phyloP scores from a whole-genome alignment of 2,888 invertebrate genomes.

The Melanchra persicariae region DNA sequence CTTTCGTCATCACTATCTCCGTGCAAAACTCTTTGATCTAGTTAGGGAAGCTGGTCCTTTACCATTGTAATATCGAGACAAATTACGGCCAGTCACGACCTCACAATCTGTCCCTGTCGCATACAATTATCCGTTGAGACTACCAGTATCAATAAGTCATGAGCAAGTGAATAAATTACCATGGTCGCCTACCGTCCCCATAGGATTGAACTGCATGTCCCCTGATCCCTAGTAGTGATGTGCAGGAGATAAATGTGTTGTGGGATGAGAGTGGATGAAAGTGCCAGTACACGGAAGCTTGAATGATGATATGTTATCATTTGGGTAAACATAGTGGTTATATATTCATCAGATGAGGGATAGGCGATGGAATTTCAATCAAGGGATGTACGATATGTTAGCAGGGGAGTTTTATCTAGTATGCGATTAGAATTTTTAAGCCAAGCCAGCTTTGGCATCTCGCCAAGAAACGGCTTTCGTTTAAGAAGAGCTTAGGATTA shows the following conservation, averaged over 20 bases:
- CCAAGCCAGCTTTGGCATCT: slow-evolving; percentile 18
- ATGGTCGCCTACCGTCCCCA: slow-evolving; percentile 34
- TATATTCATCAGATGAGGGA: slow-evolving; percentile 39
- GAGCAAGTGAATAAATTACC: slow-evolving; percentile 57
- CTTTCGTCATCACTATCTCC: not conserved
- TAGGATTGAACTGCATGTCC: slow-evolving; percentile 45
- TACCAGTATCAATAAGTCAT: slow-evolving; percentile 57
- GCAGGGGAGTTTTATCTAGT: slow-evolving; percentile 11
- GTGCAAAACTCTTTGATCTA: slow-evolving; percentile 19
- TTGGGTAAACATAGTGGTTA: slow-evolving; percentile 25
- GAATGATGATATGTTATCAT: slow-evolving; percentile 42
- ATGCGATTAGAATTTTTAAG: slow-evolving; percentile 38
- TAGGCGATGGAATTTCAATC: not conserved
- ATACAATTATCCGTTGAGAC: slow-evolving; percentile 48
- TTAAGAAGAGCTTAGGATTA: slow-evolving; percentile 37
- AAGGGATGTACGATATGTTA: not conserved
- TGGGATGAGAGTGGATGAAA: slow-evolving; percentile 23
- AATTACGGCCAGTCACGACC: slow-evolving; percentile 33
- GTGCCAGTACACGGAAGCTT: slow-evolving; percentile 19
- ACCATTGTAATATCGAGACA: slow-evolving; percentile 13
- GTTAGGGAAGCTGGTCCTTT: slow-evolving; percentile 2
- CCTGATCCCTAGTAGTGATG: slow-evolving; percentile 59
- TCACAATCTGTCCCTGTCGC: slow-evolving; percentile 45
- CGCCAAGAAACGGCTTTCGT: slow-evolving; percentile 37
- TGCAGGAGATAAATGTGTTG: slow-evolving; percentile 51